Conservation (phyloP, 2,888 invertebrate species). For the Tetragonisca angustula region DNA sequence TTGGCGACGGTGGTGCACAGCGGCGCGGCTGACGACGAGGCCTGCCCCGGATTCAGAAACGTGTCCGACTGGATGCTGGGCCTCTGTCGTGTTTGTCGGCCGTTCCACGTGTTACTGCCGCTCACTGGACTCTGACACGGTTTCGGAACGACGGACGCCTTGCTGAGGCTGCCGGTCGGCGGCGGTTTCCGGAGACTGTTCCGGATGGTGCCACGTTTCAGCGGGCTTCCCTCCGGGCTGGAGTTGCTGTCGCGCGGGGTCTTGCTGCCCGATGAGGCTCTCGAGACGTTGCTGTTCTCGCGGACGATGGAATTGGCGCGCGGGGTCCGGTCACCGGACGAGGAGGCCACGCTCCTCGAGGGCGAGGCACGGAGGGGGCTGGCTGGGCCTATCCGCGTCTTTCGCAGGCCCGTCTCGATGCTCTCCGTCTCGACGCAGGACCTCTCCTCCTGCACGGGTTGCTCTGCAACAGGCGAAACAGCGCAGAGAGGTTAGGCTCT, state of each 20-base stretch:
- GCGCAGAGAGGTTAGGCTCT: too few relatives aligned
- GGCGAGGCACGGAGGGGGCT: constrained; percentile 76
- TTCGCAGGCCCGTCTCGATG: constrained; percentile 89
- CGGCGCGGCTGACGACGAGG: constrained; percentile 48
- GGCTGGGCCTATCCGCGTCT: constrained; percentile 85
- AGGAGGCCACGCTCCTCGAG: constrained; percentile 74
- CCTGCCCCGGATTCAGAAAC: constrained; percentile 83
- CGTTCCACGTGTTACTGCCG: constrained; percentile 91
- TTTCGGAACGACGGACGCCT: constrained; percentile 83
- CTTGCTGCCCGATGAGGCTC: constrained; percentile 77
- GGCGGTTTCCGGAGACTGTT: constrained; percentile 84
- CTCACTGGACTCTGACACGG: constrained; percentile 76
- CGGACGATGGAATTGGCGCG: constrained; percentile 77
- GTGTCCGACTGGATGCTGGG: constrained; percentile 87
- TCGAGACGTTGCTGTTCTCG: constrained; percentile 79
- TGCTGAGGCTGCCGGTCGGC: constrained; percentile 84
- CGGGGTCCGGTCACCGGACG: constrained; percentile 75
- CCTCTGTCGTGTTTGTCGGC: constrained; percentile 85
- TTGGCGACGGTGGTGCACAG: constrained; percentile 76
- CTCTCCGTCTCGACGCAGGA: constrained; percentile 83
- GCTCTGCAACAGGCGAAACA: constrained; percentile 72
- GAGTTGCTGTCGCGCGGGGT: constrained; percentile 78
- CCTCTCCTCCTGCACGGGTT: constrained; percentile 75
- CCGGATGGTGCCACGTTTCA: constrained; percentile 86
- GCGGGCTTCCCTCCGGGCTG: constrained; percentile 85